These are phyloP conservation scores for Drosophila biarmipes DNA, from an alignment of 1,140 invertebrate genomes.

Conservation along the genomic window DNA sequence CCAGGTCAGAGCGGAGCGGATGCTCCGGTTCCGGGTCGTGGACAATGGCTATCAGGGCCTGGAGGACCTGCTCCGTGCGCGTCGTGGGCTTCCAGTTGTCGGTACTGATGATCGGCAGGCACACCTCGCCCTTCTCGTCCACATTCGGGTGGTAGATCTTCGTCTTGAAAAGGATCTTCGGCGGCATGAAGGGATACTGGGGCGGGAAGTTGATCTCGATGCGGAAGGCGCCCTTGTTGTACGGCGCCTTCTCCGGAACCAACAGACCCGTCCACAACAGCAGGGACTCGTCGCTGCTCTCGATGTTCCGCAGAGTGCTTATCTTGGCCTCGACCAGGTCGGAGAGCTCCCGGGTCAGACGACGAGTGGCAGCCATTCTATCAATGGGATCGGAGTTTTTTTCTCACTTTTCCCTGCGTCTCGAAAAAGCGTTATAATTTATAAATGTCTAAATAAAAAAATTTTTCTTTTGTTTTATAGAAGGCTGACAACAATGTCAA, in stretches of 20 bases:
- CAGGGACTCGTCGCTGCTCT: slow-evolving; percentile 96
- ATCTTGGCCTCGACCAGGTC: slow-evolving; percentile 90
- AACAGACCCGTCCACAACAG: slow-evolving; percentile 97
- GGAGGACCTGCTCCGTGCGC: slow-evolving; percentile 99
- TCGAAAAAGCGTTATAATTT: slow-evolving; percentile 22
- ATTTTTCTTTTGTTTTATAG: slow-evolving; percentile 10
- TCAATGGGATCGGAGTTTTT: slow-evolving; percentile 5
- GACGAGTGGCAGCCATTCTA: slow-evolving; percentile 88
- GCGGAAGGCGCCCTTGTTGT: slow-evolving; percentile 99
- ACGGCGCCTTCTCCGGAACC: slow-evolving; percentile 97
- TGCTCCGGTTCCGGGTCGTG: slow-evolving; percentile 99
- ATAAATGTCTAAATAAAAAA: slow-evolving; percentile 13
- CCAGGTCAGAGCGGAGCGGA: slow-evolving; percentile 97
- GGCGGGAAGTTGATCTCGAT: slow-evolving; percentile 99
- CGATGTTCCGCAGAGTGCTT: slow-evolving; percentile 95
- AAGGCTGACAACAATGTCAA: slow-evolving; percentile 15
- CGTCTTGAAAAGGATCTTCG: slow-evolving; percentile 99
- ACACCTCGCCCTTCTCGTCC: slow-evolving; percentile 99
- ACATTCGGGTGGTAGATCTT: slow-evolving; percentile 99
- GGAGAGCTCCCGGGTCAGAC: slow-evolving; percentile 92
- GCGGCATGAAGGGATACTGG: slow-evolving; percentile 99
- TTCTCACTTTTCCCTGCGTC: slow-evolving; percentile 8
- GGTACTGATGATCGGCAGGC: slow-evolving; percentile 97
- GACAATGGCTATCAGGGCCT: slow-evolving; percentile 97
- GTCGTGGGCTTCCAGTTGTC: slow-evolving; percentile 99